Conservation (phyloP, 2,888 invertebrate species). For the Cephus pulcher region DNA sequence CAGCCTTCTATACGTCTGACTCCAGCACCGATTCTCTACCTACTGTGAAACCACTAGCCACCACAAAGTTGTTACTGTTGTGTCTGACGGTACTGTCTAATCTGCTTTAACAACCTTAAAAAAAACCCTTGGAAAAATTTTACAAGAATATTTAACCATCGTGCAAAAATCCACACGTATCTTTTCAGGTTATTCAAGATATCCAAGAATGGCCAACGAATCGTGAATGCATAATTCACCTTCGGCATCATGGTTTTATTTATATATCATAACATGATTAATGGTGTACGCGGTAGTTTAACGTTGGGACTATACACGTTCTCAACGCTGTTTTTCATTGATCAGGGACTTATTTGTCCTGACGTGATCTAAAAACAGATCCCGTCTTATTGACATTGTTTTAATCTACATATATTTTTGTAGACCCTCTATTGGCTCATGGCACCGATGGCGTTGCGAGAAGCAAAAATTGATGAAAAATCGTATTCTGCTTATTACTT, state of each 20-base stretch:
- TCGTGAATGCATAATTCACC: background rate
- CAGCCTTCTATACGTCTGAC: background rate
- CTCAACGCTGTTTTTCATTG: background rate
- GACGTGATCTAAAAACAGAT: background rate
- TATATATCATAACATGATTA: background rate
- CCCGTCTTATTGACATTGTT: background rate
- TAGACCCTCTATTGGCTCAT: background rate
- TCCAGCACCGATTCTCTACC: background rate
- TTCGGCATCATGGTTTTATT: background rate
- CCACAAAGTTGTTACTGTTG: background rate
- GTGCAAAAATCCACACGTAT: background rate
- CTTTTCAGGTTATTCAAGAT: background rate
- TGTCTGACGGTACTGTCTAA: background rate
- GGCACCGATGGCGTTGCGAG: background rate
- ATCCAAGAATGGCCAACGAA: background rate
- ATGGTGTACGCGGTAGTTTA: background rate
- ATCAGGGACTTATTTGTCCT: background rate
- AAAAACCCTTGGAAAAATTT: background rate
- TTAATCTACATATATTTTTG: background rate
- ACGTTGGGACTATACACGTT: background rate
- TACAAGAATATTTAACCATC: background rate
- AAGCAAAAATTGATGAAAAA: background rate
- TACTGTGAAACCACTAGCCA: background rate
- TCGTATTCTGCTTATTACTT: background rate
- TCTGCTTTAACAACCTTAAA: background rate